Base-by-base conservation (phyloP, 1,140 invertebrate genomes). In the Chironomus striatipennis region DNA sequence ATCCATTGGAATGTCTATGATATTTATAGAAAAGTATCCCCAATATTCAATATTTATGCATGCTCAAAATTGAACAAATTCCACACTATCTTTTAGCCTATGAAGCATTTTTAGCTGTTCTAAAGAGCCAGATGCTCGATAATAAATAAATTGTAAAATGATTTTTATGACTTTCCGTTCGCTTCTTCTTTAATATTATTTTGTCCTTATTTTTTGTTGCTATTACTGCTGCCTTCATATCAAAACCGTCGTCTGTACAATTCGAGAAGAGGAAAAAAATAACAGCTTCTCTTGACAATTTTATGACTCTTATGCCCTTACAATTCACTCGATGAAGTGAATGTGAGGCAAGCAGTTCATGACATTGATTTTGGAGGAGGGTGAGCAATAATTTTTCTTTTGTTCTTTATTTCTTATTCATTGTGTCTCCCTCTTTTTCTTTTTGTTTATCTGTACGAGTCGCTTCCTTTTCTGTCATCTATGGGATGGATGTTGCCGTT, bases 101-200 rank as follows among this genome's bases (percentile, higher is more conserved):
- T 57, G n/a, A 57, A 57, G 47, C 47, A 57, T 57, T n/a, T 57
- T 57, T 1, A 0, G 12, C 12, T 57, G 12, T 8, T 57, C 47
- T 10, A 15, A 7, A 20, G 65, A 70, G 20, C 17, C 65, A 70
- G 65, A 70, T 70, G 65, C 65, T 70, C 17, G 65, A 70, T 70
- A 70, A 70, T 70, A 70, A 70, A 70, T 70, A 70, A 70, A 70
- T 70, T 70, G 65, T 70, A 21, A 70, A 70, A 70, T 70, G 18
- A 70, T 70, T 70, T 70, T 70, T 70, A 70, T 70, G 20, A 21
- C 65, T 70, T 70, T 70, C 18, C 65, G 20, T 70, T 70, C 17
- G 17, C 17, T 7, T 21, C 18, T 5, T 70, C 9, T 20, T 18
- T 17, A 9, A 67, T 1, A 70, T 70, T 20, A 18, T n/a, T 18